phyloP scores from a whole-genome alignment of 2,797 vertebrate genomes.

The Amblyraja radiata region DNA sequence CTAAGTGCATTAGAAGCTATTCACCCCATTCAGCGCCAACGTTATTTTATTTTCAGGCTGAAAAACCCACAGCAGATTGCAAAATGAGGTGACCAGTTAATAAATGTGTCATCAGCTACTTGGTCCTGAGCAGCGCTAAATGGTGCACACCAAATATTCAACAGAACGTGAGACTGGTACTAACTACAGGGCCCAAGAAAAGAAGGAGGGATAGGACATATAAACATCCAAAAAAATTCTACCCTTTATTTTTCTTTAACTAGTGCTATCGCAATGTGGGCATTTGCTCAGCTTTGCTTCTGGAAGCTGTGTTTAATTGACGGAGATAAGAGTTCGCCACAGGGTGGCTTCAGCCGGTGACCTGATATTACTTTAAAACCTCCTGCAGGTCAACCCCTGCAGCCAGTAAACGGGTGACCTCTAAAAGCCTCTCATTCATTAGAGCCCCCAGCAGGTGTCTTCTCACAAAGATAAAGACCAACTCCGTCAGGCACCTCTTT shows the following conservation, averaged over 20 bases:
- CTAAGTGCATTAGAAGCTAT: not conserved
- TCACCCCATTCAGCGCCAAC: not conserved
- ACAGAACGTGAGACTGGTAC: not conserved
- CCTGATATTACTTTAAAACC: not conserved
- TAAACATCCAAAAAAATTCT: not conserved
- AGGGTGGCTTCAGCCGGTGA: conserved; percentile 12
- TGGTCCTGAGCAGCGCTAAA: no score
- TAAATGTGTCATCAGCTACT: not conserved
- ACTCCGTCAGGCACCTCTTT: not conserved
- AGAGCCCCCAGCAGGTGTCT: not conserved
- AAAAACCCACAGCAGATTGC: not conserved
- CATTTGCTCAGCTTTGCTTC: not conserved
- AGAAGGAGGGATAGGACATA: not conserved
- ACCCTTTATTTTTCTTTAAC: not conserved
- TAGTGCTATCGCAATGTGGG: not conserved
- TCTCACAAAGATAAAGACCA: not conserved
- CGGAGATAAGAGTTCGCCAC: not conserved
- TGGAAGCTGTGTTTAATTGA: not conserved
- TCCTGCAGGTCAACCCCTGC: conserved; percentile 6
- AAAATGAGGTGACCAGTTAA: not conserved
- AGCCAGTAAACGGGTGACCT: conserved; percentile 15
- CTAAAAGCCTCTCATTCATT: conserved; percentile 1
- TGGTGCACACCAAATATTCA: not conserved
- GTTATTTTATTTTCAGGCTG: not conserved
- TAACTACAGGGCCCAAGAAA: not conserved